Percentiles rank a stretch among this genome's conserved stretches.
phyloP scores from a whole-genome alignment of 1,140 invertebrate species.

The Hermatobates lingyangjiaoensis region DNA sequence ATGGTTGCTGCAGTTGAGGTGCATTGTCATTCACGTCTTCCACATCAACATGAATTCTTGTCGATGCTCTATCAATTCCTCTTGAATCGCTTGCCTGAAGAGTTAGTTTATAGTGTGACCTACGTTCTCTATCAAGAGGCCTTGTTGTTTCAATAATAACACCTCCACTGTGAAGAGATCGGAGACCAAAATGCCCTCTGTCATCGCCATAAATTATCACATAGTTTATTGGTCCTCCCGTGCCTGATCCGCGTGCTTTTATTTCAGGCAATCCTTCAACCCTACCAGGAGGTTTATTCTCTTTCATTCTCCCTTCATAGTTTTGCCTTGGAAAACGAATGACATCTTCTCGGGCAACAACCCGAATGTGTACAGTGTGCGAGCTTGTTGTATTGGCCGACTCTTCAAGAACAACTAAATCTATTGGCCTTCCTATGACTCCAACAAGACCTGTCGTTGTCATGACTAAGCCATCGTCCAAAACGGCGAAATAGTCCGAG shows the following conservation, averaged over 20 bases:
- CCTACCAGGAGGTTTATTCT: conserved; percentile 47
- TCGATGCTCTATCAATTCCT: conserved; percentile 48
- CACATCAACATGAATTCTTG: conserved; percentile 50
- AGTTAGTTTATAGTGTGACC: conserved; percentile 43
- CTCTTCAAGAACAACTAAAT: conserved; percentile 61
- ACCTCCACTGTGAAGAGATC: conserved; percentile 32
- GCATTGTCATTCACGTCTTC: conserved; percentile 80
- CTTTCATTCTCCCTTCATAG: conserved; percentile 40
- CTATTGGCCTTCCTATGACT: conserved; percentile 56
- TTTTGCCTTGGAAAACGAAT: conserved; percentile 49
- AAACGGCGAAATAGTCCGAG: conserved; percentile 64
- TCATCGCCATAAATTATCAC: conserved; percentile 53
- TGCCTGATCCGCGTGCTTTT: conserved; percentile 27
- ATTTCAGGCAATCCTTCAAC: conserved; percentile 46
- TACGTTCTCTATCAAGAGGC: conserved; percentile 50
- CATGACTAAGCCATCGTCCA: conserved; percentile 77
- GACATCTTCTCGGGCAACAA: conserved; percentile 60
- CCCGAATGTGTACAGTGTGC: conserved; percentile 58
- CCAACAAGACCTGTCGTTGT: conserved; percentile 64
- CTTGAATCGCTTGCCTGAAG: conserved; percentile 54
- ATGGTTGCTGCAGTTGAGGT: conserved; percentile 53
- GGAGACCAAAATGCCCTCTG: conserved; percentile 45
- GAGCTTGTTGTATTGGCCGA: conserved; percentile 54
- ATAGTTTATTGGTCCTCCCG: conserved; percentile 43
- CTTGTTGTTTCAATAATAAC: conserved; percentile 49